Percentiles rank a stretch among this genome's conserved stretches.
These are phyloP conservation scores for Nasonia giraulti DNA, from an alignment of 1,140 invertebrate genomes.

Conservation along the genomic window DNA sequence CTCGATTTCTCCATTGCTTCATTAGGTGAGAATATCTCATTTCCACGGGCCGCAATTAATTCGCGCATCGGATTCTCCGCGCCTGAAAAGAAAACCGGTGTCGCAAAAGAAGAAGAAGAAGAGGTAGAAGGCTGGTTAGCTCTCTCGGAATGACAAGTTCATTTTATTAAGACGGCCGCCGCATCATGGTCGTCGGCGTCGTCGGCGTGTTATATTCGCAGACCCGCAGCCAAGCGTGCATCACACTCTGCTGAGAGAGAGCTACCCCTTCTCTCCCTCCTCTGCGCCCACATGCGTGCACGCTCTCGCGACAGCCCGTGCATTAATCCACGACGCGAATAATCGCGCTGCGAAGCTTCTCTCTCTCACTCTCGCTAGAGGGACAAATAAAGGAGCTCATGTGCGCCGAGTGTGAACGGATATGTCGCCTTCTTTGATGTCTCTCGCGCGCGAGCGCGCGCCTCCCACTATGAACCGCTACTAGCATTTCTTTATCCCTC, in stretches of 20 bases:
- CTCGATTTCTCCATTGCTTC: too few species aligned
- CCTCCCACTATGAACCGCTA: constrained; percentile 26
- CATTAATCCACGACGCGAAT: constrained; percentile 51
- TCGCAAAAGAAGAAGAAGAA: neutral
- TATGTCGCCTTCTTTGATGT: constrained; percentile 72
- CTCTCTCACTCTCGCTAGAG: neutral
- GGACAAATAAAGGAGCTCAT: constrained; percentile 59
- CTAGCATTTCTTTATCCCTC: constrained; percentile 19
- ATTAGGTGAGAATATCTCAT: too few species aligned
- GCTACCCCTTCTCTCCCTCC: neutral
- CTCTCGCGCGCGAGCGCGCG: constrained; percentile 38
- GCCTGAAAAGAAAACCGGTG: too few species aligned
- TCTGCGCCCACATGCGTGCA: neutral
- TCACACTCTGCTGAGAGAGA: neutral
- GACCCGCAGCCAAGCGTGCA: neutral
- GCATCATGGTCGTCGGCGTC: constrained; percentile 64
- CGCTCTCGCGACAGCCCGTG: constrained; percentile 27
- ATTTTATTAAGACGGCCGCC: constrained; percentile 70
- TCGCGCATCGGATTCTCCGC: too few species aligned
- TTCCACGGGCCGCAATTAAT: too few species aligned
- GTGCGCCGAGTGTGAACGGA: constrained; percentile 69
- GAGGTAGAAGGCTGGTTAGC: constrained; percentile 54
- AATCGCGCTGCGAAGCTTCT: constrained; percentile 11
- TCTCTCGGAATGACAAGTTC: constrained; percentile 70
- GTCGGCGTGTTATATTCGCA: constrained; percentile 59